These are phyloP conservation scores for Nomada goodeniana DNA, from an alignment of 2,888 invertebrate species.

Conservation along the genomic window DNA sequence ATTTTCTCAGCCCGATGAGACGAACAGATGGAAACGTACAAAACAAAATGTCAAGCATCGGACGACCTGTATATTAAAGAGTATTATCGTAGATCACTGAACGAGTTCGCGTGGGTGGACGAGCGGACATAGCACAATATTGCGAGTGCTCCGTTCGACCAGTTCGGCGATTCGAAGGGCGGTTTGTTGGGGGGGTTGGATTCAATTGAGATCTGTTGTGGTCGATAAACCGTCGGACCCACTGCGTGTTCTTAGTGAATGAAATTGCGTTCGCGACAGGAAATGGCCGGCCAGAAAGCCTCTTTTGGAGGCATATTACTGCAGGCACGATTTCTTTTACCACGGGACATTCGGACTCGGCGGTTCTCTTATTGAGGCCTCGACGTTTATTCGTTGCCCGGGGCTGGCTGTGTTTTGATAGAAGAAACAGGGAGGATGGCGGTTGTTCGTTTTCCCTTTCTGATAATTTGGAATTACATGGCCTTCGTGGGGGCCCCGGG, in stretches of 20 bases:
- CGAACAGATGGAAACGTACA: no score
- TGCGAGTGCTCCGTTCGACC: not conserved
- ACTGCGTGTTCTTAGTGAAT: conserved; percentile 6
- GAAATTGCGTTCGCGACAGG: conserved; percentile 8
- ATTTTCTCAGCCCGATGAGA: not conserved
- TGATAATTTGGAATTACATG: not conserved
- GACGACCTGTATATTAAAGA: conserved; percentile 1
- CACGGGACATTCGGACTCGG: not conserved
- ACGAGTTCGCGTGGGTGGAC: not conserved
- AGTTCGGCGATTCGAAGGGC: conserved; percentile 24
- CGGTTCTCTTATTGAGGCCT: not conserved
- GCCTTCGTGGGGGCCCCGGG: not conserved
- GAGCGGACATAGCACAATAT: conserved; percentile 17
- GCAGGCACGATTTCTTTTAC: not conserved
- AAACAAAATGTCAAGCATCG: not conserved
- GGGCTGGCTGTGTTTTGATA: not conserved
- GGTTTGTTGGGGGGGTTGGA: not conserved
- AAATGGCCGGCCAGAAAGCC: conserved; percentile 26
- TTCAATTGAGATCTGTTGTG: conserved; percentile 41
- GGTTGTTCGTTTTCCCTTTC: not conserved
- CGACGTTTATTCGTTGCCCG: not conserved
- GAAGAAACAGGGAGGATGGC: no score
- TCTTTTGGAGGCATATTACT: not conserved
- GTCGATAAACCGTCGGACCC: conserved; percentile 10
- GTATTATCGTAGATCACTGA: conserved; percentile 16